These are phyloP conservation scores for Dorcus parallelipipedus DNA, from an alignment of 2,888 invertebrate species.

Conservation along the genomic window DNA sequence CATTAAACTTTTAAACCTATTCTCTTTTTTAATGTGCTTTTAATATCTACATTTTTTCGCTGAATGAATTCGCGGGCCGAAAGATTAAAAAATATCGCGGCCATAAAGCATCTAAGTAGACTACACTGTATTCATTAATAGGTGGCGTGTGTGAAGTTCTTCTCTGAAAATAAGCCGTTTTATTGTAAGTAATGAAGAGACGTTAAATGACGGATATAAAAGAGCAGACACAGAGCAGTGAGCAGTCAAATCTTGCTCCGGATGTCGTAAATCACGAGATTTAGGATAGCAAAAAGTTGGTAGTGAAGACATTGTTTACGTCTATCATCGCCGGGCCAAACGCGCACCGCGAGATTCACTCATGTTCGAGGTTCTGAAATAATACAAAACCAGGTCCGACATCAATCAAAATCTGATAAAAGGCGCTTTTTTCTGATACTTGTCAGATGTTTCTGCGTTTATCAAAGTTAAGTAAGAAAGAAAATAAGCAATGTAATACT, in stretches of 20 bases:
- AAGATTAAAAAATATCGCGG: too few species aligned
- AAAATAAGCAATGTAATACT: neutral
- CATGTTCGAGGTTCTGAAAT: conserved; percentile 3
- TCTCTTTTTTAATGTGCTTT: too few species aligned
- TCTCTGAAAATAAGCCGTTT: conserved; percentile 20
- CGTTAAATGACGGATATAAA: conserved; percentile 21
- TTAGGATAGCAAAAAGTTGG: conserved; percentile 34
- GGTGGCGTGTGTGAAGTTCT: conserved; percentile 5
- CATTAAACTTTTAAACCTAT: too few species aligned
- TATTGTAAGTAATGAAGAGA: conserved; percentile 21
- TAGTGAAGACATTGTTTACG: conserved; percentile 37
- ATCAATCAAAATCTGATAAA: conserved; percentile 16
- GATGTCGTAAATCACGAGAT: conserved; percentile 35
- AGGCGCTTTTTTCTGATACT: neutral
- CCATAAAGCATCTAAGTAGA: neutral
- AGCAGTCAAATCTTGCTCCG: conserved; percentile 22
- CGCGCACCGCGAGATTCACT: neutral
- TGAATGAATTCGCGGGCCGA: neutral
- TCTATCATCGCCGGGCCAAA: conserved; percentile 29
- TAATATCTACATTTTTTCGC: neutral
- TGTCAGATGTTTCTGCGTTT: neutral
- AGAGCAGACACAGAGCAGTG: conserved; percentile 18
- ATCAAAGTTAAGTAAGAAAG: neutral
- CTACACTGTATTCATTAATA: neutral
- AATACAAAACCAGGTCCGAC: conserved; percentile 11